Percentiles rank a stretch among this genome's conserved stretches.
These are phyloP conservation scores for Discoglossus pictus DNA, from an alignment of 2,797 vertebrate genomes.

Conservation along the genomic window DNA sequence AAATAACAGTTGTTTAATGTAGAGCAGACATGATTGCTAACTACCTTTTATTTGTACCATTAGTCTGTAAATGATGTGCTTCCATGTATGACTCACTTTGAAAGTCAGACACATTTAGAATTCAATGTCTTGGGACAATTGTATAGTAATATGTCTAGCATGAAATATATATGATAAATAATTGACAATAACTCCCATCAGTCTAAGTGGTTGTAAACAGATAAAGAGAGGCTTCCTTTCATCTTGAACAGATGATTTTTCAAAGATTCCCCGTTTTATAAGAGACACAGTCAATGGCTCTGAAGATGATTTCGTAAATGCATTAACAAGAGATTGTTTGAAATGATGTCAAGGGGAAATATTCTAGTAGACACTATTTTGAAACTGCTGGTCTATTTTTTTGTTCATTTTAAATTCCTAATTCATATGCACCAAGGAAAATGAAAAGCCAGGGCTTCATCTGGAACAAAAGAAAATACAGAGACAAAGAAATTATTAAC, in stretches of 20 bases:
- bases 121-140: background rate
- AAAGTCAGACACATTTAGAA: background rate
- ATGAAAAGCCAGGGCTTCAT: constrained; percentile 2
- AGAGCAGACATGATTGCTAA: too few relatives aligned
- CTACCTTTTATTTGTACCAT: too few relatives aligned
- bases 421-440: constrained; percentile 13
- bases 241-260: constrained; percentile 3
- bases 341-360: background rate
- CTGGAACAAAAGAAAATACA: background rate
- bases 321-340: constrained; percentile 18
- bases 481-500: constrained; percentile 9
- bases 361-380: background rate
- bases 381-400: constrained; percentile 1
- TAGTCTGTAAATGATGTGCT: too few relatives aligned
- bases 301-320: constrained; percentile 7
- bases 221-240: constrained; percentile 22
- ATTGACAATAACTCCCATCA: background rate
- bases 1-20: too few relatives aligned
- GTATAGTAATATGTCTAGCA: too few relatives aligned
- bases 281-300: background rate
- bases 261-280: background rate
- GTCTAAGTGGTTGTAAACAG: constrained; percentile 10
- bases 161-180: background rate
- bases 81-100: too few relatives aligned
- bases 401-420: constrained; percentile 8